phyloP scores from a whole-genome alignment of 2,888 invertebrate species.

The Timandra comae region DNA sequence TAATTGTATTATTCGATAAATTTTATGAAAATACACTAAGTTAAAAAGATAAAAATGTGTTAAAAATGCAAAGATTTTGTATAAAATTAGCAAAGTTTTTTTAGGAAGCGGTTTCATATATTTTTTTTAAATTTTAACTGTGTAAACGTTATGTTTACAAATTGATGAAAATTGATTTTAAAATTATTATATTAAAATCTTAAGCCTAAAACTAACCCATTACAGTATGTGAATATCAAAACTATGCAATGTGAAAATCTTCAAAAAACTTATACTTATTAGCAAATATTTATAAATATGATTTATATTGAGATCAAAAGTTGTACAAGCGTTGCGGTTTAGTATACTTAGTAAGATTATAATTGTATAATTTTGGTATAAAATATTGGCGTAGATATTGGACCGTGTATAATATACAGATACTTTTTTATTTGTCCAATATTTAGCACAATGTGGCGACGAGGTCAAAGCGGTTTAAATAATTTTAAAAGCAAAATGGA shows the following conservation, averaged over 20 bases:
- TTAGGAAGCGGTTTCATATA: no score
- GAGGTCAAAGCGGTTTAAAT: slow-evolving; percentile 33
- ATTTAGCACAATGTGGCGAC: slow-evolving; percentile 18
- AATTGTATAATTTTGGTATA: neutral
- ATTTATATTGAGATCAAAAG: slow-evolving; percentile 30
- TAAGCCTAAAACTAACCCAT: no score
- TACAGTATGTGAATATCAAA: slow-evolving; percentile 22
- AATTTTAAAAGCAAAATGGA: slow-evolving; percentile 31
- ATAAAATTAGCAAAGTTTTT: no score
- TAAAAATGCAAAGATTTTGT: no score
- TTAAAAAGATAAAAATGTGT: no score
- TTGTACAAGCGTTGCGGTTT: slow-evolving; percentile 43
- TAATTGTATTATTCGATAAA: no score
- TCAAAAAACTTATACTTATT: slow-evolving; percentile 8
- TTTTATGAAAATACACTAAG: no score
- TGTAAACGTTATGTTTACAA: no score
- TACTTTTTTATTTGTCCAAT: slow-evolving; percentile 20
- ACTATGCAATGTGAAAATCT: slow-evolving; percentile 16
- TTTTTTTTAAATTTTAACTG: no score
- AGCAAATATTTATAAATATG: slow-evolving; percentile 4
- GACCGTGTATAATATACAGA: no score
- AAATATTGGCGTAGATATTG: slow-evolving; percentile 19
- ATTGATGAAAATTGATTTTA: no score
- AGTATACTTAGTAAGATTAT: slow-evolving; percentile 23
- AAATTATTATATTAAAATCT: no score